Percentiles rank a stretch among this genome's conserved stretches.
Evolutionary conservation across 2,797 vertebrate species (phyloP).

Genomic region (Poeciliopsis gracilis): DNA sequence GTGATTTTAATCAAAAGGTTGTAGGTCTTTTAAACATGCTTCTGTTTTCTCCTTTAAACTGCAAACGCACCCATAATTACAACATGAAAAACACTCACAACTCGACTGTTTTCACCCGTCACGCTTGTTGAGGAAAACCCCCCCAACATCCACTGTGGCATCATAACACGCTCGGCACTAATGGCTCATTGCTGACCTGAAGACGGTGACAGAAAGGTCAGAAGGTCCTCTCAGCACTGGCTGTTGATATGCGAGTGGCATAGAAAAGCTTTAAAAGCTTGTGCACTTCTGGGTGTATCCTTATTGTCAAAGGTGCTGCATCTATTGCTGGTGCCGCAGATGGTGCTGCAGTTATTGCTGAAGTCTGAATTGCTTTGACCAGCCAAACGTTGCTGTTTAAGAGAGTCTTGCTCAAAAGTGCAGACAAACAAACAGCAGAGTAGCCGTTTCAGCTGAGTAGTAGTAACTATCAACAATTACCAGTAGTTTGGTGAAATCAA

Average conservation of each 20-base stretch:
- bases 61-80: not conserved
- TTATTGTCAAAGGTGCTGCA: slow-evolving; percentile 1
- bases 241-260: not conserved
- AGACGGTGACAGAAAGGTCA: not conserved
- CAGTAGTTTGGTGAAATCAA: not conserved
- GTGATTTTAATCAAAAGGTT: not conserved
- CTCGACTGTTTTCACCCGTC: not conserved
- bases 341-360: not conserved
- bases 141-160: not conserved
- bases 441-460: not conserved
- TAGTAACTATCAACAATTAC: not conserved
- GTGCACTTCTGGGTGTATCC: not conserved
- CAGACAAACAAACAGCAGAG: not conserved
- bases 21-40: not conserved
- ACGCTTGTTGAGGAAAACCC: not conserved
- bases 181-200: not conserved
- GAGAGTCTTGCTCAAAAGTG: not conserved
- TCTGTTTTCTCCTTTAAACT: not conserved
- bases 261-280: not conserved
- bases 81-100: not conserved
- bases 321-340: not conserved
- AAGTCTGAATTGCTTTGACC: not conserved
- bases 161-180: not conserved
- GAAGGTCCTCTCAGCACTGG: not conserved
- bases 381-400: not conserved